phyloP scores from a whole-genome alignment of 1,140 invertebrate genomes.

The Drosophila murphyi region DNA sequence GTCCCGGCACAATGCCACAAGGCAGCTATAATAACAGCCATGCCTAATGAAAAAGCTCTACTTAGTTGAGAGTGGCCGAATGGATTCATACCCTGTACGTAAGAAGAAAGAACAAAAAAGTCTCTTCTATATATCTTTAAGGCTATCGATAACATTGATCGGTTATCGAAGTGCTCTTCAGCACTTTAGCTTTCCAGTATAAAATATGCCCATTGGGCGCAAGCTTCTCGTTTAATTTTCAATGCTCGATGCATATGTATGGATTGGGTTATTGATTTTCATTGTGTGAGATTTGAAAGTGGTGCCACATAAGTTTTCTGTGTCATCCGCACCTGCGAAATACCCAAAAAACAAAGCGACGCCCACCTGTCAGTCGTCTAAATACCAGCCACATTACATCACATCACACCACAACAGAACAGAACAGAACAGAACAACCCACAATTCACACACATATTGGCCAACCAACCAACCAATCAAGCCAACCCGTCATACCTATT shows the following conservation, averaged over 20 bases:
- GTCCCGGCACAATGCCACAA: constrained; percentile 16
- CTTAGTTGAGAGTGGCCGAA: not conserved
- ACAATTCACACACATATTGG: not conserved
- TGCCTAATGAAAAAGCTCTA: not conserved
- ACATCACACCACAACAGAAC: not conserved
- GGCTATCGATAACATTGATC: not conserved
- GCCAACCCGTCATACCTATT: constrained; percentile 4
- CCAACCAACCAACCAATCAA: constrained; percentile 11
- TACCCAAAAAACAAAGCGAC: not conserved
- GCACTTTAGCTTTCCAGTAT: not conserved
- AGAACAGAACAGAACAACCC: not conserved
- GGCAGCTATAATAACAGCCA: constrained; percentile 9
- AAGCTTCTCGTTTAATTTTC: constrained; percentile 58
- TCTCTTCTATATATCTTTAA: not conserved
- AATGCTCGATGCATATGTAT: constrained; percentile 63
- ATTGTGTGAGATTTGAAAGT: constrained; percentile 60
- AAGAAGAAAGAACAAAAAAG: too few relatives aligned
- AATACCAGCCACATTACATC: not conserved
- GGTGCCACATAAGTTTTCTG: constrained; percentile 52
- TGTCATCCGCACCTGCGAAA: constrained; percentile 31
- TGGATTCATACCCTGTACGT: too few relatives aligned
- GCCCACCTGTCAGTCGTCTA: not conserved
- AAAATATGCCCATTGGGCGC: not conserved
- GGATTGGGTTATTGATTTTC: constrained; percentile 72
- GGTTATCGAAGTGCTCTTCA: too few relatives aligned